Conservation (phyloP, 1,140 invertebrate genomes). For the Bombus cullumanus region DNA sequence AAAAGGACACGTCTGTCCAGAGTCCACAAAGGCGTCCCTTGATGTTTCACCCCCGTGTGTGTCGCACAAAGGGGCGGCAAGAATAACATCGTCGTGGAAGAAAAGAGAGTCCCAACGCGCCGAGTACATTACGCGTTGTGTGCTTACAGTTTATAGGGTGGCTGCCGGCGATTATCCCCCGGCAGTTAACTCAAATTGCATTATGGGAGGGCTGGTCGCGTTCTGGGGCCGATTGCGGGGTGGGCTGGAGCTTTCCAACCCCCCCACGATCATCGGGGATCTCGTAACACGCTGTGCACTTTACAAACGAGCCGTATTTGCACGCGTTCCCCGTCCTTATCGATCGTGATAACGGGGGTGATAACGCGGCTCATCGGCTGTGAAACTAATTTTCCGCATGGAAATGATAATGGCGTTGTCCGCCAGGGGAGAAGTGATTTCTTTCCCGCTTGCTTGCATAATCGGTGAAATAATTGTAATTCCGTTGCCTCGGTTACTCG, state of each 20-base stretch:
- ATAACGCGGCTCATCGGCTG: neutral
- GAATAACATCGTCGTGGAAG: conserved; percentile 68
- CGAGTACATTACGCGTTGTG: conserved; percentile 72
- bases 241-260: conserved; percentile 50
- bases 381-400: conserved; percentile 25
- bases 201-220: conserved; percentile 71
- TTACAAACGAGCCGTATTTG: conserved; percentile 51
- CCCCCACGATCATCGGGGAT: conserved; percentile 1
- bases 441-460: neutral
- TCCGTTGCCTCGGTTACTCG: neutral
- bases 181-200: conserved; percentile 78
- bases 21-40: no score
- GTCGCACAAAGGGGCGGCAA: conserved; percentile 41
- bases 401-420: neutral
- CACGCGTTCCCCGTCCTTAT: conserved; percentile 11
- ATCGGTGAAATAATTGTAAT: neutral
- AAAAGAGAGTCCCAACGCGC: conserved; percentile 60
- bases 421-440: neutral
- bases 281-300: conserved; percentile 24
- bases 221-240: conserved; percentile 64
- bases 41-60: neutral
- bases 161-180: conserved; percentile 68
- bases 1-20: neutral
- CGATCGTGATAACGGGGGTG: conserved; percentile 17
- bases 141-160: conserved; percentile 73